A percentile compares a stretch with the other conserved stretches of the same genome.
Evolutionary conservation across 2,113 vertebrate species (phyloP).

Genomic region (Bombycilla garrulus): DNA sequence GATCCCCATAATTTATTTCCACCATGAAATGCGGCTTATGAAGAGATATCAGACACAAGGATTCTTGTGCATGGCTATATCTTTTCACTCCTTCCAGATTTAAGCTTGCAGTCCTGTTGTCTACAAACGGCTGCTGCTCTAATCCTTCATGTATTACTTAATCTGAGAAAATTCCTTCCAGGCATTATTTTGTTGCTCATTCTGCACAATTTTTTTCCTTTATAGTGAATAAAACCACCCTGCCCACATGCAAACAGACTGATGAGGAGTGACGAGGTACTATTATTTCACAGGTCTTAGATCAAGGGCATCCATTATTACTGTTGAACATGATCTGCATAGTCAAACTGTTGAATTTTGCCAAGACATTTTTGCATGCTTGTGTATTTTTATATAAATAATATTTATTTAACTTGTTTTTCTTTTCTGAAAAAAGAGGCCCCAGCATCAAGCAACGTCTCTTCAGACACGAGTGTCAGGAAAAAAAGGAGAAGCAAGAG

Average conservation of each 20-base stretch:
- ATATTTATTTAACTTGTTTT: not conserved
- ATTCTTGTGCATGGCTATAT: not conserved
- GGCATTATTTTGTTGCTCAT: not conserved
- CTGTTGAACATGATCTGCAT: not conserved
- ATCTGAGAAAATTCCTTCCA: slow-evolving; percentile 9
- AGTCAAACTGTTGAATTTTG: not conserved
- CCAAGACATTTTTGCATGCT: not conserved
- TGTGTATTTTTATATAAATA: not conserved
- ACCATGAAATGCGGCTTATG: not conserved
- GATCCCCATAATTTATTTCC: not conserved
- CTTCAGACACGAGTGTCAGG: not conserved
- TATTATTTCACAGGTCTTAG: not conserved
- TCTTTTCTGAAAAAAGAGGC: not conserved
- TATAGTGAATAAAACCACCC: not conserved
- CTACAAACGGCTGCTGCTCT: not conserved
- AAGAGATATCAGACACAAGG: not conserved
- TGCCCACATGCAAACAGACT: not conserved
- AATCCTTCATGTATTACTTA: not conserved
- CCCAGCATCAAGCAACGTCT: not conserved
- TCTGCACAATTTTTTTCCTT: not conserved
- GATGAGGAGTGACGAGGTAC: not conserved
- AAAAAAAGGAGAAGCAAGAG: not conserved
- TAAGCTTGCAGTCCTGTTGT: not conserved
- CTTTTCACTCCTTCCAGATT: not conserved
- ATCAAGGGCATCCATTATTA: not conserved